Conservation (phyloP, 2,113 vertebrate species). For the Oreotrochilus melanogaster region DNA sequence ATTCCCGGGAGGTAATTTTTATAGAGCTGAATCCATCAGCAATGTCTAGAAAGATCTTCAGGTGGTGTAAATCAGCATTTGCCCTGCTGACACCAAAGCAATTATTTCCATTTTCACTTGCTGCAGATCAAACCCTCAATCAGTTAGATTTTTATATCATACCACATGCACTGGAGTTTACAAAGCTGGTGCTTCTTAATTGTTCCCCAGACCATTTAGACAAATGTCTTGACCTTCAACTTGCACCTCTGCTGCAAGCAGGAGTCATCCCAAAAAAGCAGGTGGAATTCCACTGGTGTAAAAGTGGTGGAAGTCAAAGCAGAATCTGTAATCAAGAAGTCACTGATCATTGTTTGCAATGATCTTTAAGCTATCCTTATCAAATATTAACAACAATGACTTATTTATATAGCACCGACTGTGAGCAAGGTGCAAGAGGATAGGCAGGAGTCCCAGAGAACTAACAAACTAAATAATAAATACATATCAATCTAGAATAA, state of each 20-base stretch:
- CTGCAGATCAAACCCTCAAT: neutral
- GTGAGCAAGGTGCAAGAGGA: slow-evolving; percentile 35
- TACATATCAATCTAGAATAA: slow-evolving; percentile 64
- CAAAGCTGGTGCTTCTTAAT: neutral
- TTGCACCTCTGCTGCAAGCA: neutral
- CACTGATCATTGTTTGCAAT: slow-evolving; percentile 38
- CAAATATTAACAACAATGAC: slow-evolving; percentile 67
- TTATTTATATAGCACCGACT: slow-evolving; percentile 61
- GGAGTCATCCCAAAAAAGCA: neutral
- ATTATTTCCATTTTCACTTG: neutral
- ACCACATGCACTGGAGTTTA: neutral
- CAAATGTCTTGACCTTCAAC: neutral
- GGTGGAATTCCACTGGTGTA: neutral
- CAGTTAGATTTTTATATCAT: neutral
- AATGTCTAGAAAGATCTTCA: neutral
- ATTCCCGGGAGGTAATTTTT: neutral
- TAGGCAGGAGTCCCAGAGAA: neutral
- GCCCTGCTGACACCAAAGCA: neutral
- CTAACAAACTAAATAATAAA: slow-evolving; percentile 73
- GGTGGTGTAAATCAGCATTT: neutral
- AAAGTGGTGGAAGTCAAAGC: neutral
- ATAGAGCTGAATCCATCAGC: neutral
- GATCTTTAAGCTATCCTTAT: slow-evolving; percentile 54
- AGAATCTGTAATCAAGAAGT: neutral
- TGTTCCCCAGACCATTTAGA: neutral